Base-by-base conservation (phyloP, 2,888 invertebrate species). In the Drosophila diplacantha region DNA sequence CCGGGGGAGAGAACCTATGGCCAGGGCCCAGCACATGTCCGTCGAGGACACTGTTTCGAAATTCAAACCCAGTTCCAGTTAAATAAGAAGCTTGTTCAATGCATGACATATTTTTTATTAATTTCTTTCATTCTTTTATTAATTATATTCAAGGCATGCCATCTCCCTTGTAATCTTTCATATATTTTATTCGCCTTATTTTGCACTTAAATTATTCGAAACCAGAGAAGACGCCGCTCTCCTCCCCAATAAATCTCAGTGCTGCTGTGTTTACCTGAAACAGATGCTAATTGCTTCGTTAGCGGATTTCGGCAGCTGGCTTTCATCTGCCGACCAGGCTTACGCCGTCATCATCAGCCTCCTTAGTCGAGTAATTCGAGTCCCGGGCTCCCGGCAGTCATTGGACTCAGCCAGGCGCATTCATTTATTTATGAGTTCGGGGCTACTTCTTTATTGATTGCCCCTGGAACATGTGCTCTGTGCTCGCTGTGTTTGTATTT, bases 231-330 rank as follows among this genome's bases (percentile, higher is more conserved):
- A 8, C 14, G 18, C 18, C 2, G 0, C 18, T 11, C 18, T 37
- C 12, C 8, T 2, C 1, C 14, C 22, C n/a, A 41, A 46, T 47
- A 32, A 47, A 47, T 50, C 35, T 29, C 56, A 55, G 57, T 57
- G 57, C 20, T 39, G 22, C 8, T 34, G 16, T 41, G 12, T 16
- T 26, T 50, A 62, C 64, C 49, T 64, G 59, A 41, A 18, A 34
- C 29, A 58, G 43, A 49, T 69, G 54, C 69, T 81, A 83, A 78
- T 74, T 78, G 81, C 81, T 81, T 83, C 78, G 83, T 74, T 83
- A 77, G 71, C 70, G 62, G 72, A 63, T 77, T 81, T 70, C 49
- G 56, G 60, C 49, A 61, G 49, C 58, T 34, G 22, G 44, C 61
- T 53, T 59, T 47, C 56, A 51, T 41, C 46, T 47, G 22, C 29